Evolutionary conservation across 1,140 invertebrate genomes (phyloP), one percentile per base, ranked within the genome.

Genomic region (Agrypnia vestita): DNA sequence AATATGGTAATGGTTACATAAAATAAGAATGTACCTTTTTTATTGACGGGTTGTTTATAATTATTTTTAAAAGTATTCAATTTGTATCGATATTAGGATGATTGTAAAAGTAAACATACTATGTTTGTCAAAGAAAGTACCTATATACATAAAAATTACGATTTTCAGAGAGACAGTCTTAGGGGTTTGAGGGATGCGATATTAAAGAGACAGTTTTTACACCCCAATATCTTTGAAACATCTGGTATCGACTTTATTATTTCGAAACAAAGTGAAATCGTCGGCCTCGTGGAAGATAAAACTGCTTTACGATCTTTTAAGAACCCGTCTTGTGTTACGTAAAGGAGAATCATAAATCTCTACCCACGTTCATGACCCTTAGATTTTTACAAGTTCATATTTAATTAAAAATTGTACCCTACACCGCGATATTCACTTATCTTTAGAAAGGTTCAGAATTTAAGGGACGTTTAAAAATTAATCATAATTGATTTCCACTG

Each of bases 191-290:
- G 47, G 67, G 25, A 71, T 71, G 43, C 43, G 67, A 56, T 72
- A 61, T 47, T 79, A 59, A 64, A 56, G 51, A 67, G 49, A 69
- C 62, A 72, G 53, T 80, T 80, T 82, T 83, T 83, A 83, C 74
- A 56, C 21, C 59, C 71, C 82, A 83, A 83, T 83, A 83, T 83
- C 78, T 61, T 46, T 67, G 78, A 75, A 78, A 83, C 82, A 83
- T 83, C 82, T 83, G 82, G 82, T 79, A 83, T 83, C 79, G 64
- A 80, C 82, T 83, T 83, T 83, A 83, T 83, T 83, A 83, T 83
- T 78, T 78, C 82, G 79, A 83, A 83, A 83, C 82, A 83, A 83
- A 83, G 82, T 79, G 79, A 83, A 83, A 80, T 83, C 82, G 79
- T 80, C 78, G 67, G 78, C 78, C 72, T 69, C 76, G 64, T 7